Conservation (phyloP, 1,140 invertebrate genomes). For the Sycophaga agraensis region DNA sequence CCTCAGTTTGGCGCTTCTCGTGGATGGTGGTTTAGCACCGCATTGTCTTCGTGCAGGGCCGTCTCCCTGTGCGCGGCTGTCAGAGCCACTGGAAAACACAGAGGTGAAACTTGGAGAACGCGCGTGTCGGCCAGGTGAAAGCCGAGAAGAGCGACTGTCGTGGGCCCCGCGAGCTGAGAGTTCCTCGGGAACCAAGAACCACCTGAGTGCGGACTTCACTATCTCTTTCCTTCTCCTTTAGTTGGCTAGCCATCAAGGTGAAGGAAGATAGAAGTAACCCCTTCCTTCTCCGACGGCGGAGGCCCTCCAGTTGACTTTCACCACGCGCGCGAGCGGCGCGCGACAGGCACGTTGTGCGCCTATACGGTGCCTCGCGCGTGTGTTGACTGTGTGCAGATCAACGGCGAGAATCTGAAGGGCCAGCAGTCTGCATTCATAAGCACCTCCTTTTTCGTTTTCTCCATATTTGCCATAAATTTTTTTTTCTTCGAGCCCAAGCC, state of each 20-base stretch:
- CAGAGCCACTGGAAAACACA: neutral
- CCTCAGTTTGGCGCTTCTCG: neutral
- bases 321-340: neutral
- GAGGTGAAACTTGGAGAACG: neutral
- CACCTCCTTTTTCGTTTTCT: too few relatives aligned
- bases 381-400: too few relatives aligned
- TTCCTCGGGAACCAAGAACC: too few relatives aligned
- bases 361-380: too few relatives aligned
- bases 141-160: slow-evolving; percentile 41
- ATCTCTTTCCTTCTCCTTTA: neutral
- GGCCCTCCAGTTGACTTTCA: slow-evolving; percentile 12
- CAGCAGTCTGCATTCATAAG: too few relatives aligned
- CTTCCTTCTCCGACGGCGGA: slow-evolving; percentile 2
- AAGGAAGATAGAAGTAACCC: slow-evolving; percentile 1
- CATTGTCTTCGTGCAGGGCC: too few relatives aligned
- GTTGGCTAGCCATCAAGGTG: too few relatives aligned
- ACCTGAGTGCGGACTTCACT: neutral
- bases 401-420: too few relatives aligned
- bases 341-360: too few relatives aligned
- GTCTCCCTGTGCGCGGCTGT: neutral
- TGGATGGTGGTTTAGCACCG: too few relatives aligned
- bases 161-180: neutral
- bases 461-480: too few relatives aligned
- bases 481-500: too few relatives aligned
- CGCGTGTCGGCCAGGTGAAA: slow-evolving; percentile 40